Evolutionary conservation across 2,797 vertebrate genomes (phyloP).

Genomic region (Cuculus canorus): DNA sequence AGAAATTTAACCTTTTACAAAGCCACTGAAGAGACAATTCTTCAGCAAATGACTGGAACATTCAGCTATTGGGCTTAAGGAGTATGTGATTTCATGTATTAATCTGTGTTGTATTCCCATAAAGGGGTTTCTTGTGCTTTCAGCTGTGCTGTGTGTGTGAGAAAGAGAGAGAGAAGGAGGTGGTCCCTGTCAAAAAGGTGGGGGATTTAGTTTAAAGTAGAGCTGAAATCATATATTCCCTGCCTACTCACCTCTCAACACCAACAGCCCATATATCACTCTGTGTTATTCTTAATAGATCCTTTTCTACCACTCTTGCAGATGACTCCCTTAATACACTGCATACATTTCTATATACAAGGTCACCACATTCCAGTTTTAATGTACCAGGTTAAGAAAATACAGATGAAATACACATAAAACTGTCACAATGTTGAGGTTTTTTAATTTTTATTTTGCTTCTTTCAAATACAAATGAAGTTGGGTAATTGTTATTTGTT

Average conservation of each 20-base stretch:
- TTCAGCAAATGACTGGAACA: neutral
- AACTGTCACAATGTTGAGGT: neutral
- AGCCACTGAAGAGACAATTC: neutral
- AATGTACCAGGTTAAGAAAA: neutral
- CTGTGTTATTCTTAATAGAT: conserved; percentile 20
- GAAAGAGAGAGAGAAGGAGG: conserved; percentile 12
- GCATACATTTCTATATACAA: neutral
- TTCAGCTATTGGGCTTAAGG: neutral
- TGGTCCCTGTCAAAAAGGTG: conserved; percentile 52
- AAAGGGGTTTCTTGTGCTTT: neutral
- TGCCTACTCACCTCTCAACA: conserved; percentile 59
- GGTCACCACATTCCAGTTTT: neutral
- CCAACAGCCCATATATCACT: conserved; percentile 25
- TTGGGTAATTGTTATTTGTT: neutral
- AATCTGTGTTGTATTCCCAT: neutral
- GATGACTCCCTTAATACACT: neutral
- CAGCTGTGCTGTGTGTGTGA: neutral
- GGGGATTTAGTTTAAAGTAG: conserved; percentile 37
- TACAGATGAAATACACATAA: neutral
- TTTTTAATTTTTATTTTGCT: neutral
- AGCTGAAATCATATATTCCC: conserved; percentile 33
- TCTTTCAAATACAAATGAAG: neutral
- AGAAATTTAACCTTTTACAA: neutral
- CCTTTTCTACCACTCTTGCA: neutral
- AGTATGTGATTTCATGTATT: neutral